These are phyloP conservation scores for Lontra canadensis DNA, from an alignment of 2,113 vertebrate species.

Conservation along the genomic window DNA sequence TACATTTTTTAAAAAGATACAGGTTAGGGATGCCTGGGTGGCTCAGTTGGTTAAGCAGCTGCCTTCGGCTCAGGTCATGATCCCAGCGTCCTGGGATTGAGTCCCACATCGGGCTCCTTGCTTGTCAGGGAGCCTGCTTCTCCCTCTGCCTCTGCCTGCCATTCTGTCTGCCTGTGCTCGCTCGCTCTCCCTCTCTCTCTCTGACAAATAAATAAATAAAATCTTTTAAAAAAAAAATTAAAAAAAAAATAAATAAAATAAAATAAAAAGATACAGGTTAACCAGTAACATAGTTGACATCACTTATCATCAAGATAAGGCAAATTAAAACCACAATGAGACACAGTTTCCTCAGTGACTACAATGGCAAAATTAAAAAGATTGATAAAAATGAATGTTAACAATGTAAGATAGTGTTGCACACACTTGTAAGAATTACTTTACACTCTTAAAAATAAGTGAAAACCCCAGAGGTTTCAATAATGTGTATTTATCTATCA, in stretches of 20 bases:
- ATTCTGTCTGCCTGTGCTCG: too few relatives aligned
- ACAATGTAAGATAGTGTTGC: neutral
- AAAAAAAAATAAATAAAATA: too few relatives aligned
- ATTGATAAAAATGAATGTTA: neutral
- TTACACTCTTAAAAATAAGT: neutral
- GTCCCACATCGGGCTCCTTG: too few relatives aligned
- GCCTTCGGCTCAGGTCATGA: too few relatives aligned
- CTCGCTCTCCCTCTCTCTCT: too few relatives aligned
- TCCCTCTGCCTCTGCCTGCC: too few relatives aligned
- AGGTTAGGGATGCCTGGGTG: too few relatives aligned
- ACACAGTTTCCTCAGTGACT: neutral
- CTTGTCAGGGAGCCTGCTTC: too few relatives aligned
- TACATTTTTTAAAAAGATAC: neutral
- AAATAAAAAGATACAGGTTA: neutral
- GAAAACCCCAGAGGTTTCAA: neutral
- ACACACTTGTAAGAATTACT: neutral
- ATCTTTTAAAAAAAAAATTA: too few relatives aligned
- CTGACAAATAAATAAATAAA: too few relatives aligned
- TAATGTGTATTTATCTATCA: neutral
- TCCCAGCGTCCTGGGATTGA: too few relatives aligned
- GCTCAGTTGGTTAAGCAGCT: too few relatives aligned
- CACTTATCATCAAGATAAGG: neutral
- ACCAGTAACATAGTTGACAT: neutral
- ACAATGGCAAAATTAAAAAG: neutral
- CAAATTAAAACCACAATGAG: neutral